Evolutionary conservation across 1,140 invertebrate species (phyloP).

Genomic region (Drosophila virilis): DNA sequence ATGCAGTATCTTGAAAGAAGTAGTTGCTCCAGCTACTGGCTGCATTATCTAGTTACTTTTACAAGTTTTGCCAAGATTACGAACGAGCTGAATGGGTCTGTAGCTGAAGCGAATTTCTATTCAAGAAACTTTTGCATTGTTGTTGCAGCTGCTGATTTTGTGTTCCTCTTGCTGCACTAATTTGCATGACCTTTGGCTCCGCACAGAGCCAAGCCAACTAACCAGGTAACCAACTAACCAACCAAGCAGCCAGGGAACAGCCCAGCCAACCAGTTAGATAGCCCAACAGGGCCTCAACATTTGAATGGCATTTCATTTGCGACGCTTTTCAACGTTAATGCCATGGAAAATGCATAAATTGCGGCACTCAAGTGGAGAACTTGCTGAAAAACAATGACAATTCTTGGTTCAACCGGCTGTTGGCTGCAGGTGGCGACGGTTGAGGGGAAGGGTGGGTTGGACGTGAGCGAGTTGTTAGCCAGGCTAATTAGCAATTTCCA

Average conservation of each 20-base stretch:
- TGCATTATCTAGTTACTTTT: constrained; percentile 75
- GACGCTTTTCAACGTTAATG: constrained; percentile 76
- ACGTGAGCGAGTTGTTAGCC: constrained; percentile 6
- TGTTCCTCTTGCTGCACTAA: constrained; percentile 60
- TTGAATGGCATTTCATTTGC: constrained; percentile 80
- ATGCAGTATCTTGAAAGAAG: constrained; percentile 1
- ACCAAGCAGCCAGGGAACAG: constrained; percentile 12
- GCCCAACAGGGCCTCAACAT: constrained; percentile 31
- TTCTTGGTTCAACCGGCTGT: constrained; percentile 1
- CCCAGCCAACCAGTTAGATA: constrained; percentile 9
- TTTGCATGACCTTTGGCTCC: constrained; percentile 71
- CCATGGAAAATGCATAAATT: constrained; percentile 81
- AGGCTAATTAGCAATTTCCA: constrained; percentile 48
- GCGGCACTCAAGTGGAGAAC: constrained; percentile 65
- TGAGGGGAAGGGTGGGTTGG: background rate
- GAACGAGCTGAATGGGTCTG: constrained; percentile 36
- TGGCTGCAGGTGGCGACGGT: background rate
- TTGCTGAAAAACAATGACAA: constrained; percentile 61
- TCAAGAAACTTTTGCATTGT: constrained; percentile 66
- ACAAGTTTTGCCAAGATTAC: constrained; percentile 73
- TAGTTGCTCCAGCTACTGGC: constrained; percentile 49
- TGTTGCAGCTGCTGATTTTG: constrained; percentile 36
- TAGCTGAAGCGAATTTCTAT: constrained; percentile 49
- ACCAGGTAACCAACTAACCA: constrained; percentile 44
- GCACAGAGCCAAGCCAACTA: constrained; percentile 30